Percentiles rank a stretch among this genome's conserved stretches.
phyloP scores from a whole-genome alignment of 2,797 vertebrate genomes.

The Pelobates cultripes region DNA sequence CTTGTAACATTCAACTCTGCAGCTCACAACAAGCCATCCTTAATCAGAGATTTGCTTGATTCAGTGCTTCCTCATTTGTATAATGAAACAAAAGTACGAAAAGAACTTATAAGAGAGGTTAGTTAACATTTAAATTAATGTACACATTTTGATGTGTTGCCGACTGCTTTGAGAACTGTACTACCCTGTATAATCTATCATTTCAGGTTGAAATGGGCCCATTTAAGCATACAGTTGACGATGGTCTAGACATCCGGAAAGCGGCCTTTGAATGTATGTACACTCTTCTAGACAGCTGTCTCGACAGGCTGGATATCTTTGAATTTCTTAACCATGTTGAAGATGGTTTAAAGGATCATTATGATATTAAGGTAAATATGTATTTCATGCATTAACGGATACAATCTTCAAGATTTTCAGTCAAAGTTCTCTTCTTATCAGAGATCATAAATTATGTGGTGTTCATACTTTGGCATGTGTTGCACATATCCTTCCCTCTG shows the following conservation, averaged over 20 bases:
- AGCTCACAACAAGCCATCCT: conserved; percentile 89
- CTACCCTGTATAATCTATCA: conserved; percentile 23
- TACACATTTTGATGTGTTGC: neutral
- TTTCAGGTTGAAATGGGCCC: conserved; percentile 90
- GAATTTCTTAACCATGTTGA: conserved; percentile 91
- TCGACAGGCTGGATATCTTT: conserved; percentile 91
- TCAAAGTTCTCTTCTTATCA: too few species aligned
- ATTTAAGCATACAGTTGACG: conserved; percentile 90
- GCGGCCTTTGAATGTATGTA: conserved; percentile 94
- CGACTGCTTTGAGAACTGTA: neutral
- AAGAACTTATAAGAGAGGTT: conserved; percentile 90
- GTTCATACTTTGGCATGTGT: too few species aligned
- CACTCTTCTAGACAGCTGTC: conserved; percentile 88
- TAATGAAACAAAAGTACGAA: conserved; percentile 91
- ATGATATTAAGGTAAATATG: conserved; percentile 86
- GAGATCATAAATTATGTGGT: too few species aligned
- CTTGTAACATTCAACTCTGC: conserved; percentile 91
- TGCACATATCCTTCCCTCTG: too few species aligned
- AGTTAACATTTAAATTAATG: conserved; percentile 4
- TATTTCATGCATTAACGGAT: too few species aligned
- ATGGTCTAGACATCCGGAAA: conserved; percentile 88
- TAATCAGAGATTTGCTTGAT: conserved; percentile 89
- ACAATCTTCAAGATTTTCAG: too few species aligned
- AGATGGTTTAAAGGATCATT: conserved; percentile 91
- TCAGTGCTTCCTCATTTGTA: conserved; percentile 90